These are phyloP conservation scores for Cyclina sinensis DNA, from an alignment of 1,140 invertebrate species.

Conservation along the genomic window DNA sequence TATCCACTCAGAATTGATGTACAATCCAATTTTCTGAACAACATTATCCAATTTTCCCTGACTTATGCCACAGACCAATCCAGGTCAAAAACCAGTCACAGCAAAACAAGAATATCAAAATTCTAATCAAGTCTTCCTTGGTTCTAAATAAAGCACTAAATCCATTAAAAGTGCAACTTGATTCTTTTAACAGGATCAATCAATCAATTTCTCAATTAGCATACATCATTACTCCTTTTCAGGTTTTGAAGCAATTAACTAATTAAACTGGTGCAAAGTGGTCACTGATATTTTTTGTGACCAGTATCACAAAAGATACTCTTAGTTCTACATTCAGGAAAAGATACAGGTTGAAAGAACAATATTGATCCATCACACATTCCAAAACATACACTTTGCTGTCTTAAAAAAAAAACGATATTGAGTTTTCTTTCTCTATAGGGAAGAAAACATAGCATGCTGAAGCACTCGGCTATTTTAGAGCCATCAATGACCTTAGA, in stretches of 20 bases:
- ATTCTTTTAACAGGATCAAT: not conserved
- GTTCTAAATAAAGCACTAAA: conserved; percentile 24
- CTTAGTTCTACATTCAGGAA: not conserved
- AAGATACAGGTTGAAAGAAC: conserved; percentile 31
- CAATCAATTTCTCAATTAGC: conserved; percentile 6
- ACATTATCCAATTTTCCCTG: conserved; percentile 8
- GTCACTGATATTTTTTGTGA: conserved; percentile 1
- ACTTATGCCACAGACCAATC: not conserved
- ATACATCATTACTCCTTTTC: not conserved
- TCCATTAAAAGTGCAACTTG: not conserved
- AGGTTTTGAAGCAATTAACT: conserved; percentile 20
- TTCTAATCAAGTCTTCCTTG: not conserved
- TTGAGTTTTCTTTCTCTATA: conserved; percentile 13
- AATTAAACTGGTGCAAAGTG: conserved; percentile 15
- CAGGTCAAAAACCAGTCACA: conserved; percentile 10
- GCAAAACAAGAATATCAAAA: not conserved
- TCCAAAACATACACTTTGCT: conserved; percentile 32
- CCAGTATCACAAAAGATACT: not conserved
- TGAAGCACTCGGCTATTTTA: not conserved
- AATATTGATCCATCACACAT: conserved; percentile 36
- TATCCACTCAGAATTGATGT: not conserved
- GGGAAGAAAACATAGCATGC: not conserved
- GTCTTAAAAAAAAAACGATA: conserved; percentile 45
- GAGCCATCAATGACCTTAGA: not conserved
- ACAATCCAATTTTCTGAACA: conserved; percentile 3